Evolutionary conservation across 2,113 vertebrate genomes (phyloP).

Genomic region (Pseudopipra pipra): DNA sequence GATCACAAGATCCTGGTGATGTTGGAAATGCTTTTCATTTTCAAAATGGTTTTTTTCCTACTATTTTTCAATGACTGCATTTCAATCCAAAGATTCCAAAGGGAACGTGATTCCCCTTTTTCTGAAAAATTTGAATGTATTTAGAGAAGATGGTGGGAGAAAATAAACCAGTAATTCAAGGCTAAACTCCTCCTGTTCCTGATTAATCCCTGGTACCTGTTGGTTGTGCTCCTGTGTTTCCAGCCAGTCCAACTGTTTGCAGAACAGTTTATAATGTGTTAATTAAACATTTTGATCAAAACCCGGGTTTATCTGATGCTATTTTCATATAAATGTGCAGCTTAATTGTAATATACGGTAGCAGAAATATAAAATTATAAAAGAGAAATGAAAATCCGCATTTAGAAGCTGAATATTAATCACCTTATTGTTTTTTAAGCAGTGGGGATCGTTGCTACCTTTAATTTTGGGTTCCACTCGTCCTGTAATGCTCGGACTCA

Average conservation of each 20-base stretch:
- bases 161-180: neutral
- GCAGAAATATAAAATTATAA: neutral
- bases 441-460: neutral
- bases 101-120: neutral
- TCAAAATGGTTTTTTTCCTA: neutral
- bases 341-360: neutral
- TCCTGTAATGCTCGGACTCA: accelerated
- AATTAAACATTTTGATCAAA: neutral
- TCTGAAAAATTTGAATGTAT: neutral
- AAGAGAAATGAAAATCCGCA: neutral
- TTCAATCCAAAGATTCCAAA: neutral
- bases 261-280: neutral
- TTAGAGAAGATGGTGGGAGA: neutral
- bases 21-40: neutral
- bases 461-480: neutral
- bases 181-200: neutral
- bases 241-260: neutral
- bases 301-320: neutral
- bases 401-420: neutral
- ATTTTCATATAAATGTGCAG: accelerated
- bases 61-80: neutral
- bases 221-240: neutral
- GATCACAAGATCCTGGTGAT: neutral
- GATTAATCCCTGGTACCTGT: neutral
- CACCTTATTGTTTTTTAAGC: neutral